Evolutionary conservation across 2,113 vertebrate genomes (phyloP).

Genomic region (Mesocricetus auratus): DNA sequence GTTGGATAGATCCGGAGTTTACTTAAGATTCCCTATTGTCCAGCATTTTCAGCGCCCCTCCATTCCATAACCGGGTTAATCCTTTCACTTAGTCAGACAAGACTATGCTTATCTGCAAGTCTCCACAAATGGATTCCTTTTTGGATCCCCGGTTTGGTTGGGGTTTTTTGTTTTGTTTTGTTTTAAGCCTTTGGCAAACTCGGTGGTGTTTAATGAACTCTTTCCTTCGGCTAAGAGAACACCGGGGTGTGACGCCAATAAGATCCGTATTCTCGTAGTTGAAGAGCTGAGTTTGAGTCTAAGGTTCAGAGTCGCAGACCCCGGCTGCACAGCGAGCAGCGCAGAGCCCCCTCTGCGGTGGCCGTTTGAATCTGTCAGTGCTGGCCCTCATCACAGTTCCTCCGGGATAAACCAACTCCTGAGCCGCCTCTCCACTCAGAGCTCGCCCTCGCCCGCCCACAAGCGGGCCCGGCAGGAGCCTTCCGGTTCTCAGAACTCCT

Average conservation of each 20-base stretch:
- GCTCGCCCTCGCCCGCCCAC: neutral
- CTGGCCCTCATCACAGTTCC: neutral
- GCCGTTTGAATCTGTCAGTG: no score
- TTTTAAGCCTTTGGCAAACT: neutral
- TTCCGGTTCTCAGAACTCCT: neutral
- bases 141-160: neutral
- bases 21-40: neutral
- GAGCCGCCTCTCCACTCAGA: neutral
- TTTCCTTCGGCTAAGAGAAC: neutral
- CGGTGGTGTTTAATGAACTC: neutral
- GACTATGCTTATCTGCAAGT: neutral
- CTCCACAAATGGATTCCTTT: neutral
- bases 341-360: neutral
- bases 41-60: accelerated
- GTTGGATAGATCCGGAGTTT: neutral
- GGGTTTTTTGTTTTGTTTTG: neutral
- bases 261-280: neutral
- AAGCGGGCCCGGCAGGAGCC: neutral
- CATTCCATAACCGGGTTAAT: neutral
- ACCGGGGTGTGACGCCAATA: neutral
- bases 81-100: neutral
- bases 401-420: neutral
- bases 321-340: neutral
- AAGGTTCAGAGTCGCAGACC: neutral
- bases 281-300: neutral